Base-by-base conservation (phyloP, 2,797 vertebrate genomes). In the Pangasius sanitwongsei region DNA sequence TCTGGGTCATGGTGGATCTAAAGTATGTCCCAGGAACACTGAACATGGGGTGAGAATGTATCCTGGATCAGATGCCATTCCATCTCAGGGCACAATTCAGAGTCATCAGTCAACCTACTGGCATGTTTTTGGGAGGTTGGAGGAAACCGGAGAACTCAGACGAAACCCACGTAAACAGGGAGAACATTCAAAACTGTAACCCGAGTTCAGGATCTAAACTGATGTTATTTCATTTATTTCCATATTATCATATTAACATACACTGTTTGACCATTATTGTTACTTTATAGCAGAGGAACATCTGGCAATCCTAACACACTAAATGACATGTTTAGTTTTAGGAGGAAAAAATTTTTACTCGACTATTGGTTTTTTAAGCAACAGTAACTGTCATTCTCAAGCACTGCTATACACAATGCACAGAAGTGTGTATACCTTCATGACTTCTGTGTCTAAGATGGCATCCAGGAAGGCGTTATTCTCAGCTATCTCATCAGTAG, bases 391-490 rank as follows among this genome's bases (percentile, higher is more conserved):
- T 41, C 41, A 41, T 44, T 44, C 44, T 44, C 44, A 44, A 6
- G 44, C 9, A 81, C 48, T 31, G 0, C 25, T 8, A 23, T 59
- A 59, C 16, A 20, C n/a, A 59, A 34, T 12, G 18, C 31, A 59
- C 28, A 63, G 4, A n/a, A 48, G 23, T 78, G 55, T 55, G 20
- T n/a, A 55, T 89, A 93, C 97, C 96, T 96, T 96, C 97, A 98
- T 98, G 87, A 97, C 96, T 75, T 94, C 89, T 8, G 97, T 98
- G 0, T 95, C 90, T 57, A 98, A 88, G 88, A 98, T 90, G 0
- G 97, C 96, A 91, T 97, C 97, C 86, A 98, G 94, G 93, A 98
- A 98, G 80, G 89, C 74, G 86, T 93, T 95, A 77, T 95, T 97
- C 93, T 98, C 97, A 0, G 18, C 90, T 89, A 85, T 92, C 93